Percentiles rank a stretch among this genome's conserved stretches.
These are phyloP conservation scores for Eupelmus urozonus DNA, from an alignment of 2,888 invertebrate species.

Conservation along the genomic window DNA sequence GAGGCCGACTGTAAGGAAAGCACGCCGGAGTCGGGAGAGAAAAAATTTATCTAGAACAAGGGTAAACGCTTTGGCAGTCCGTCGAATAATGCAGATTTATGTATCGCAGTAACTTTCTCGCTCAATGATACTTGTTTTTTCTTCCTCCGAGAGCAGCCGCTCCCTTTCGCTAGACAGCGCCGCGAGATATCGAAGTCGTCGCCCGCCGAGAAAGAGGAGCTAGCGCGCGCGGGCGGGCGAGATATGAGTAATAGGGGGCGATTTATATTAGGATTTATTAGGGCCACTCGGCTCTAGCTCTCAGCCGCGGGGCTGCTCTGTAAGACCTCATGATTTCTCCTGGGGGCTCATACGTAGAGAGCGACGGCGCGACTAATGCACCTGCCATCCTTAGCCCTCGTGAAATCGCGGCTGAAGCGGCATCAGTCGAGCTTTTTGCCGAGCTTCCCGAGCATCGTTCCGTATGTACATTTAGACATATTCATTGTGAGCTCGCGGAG, in stretches of 20 bases:
- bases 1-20: no score
- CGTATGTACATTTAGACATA: constrained; percentile 18
- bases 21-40: background rate
- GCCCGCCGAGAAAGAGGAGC: no score
- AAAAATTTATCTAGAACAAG: constrained; percentile 31
- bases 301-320: no score
- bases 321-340: constrained; percentile 75
- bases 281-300: constrained; percentile 67
- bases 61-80: constrained; percentile 29
- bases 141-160: background rate
- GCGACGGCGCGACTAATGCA: constrained; percentile 30
- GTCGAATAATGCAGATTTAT: constrained; percentile 39
- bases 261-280: constrained; percentile 77
- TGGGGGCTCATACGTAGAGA: constrained; percentile 65
- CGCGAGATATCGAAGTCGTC: constrained; percentile 13
- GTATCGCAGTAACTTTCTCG: constrained; percentile 30
- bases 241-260: constrained; percentile 64
- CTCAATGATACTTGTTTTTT: constrained; percentile 34
- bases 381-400: constrained; percentile 38
- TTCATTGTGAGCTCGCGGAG: constrained; percentile 15
- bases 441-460: background rate
- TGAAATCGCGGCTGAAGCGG: no score
- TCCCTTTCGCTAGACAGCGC: background rate
- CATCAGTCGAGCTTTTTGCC: constrained; percentile 12
- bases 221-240: background rate